A percentile compares a stretch with the other conserved stretches of the same genome.
These are phyloP conservation scores for Turdus rufiventris DNA, from an alignment of 2,113 vertebrate species.

Conservation along the genomic window DNA sequence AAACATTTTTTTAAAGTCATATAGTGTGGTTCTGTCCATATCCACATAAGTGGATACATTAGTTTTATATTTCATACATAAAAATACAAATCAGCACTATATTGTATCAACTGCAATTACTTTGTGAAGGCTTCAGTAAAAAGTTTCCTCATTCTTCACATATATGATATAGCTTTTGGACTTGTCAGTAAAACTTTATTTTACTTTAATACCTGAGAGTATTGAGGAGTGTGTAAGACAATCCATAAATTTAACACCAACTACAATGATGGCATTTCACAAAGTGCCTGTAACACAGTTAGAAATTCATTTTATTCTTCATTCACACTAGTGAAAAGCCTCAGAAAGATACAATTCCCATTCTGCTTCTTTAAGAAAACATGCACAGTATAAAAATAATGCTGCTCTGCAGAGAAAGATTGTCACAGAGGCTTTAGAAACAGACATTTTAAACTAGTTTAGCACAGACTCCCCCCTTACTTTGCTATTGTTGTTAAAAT, in stretches of 20 bases:
- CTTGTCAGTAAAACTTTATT: background rate
- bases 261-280: background rate
- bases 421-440: background rate
- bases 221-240: background rate
- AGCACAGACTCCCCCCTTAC: background rate
- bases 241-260: background rate
- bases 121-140: background rate
- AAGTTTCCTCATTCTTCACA: background rate
- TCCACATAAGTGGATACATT: background rate
- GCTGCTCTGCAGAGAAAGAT: background rate
- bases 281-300: background rate
- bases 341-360: background rate
- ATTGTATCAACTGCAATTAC: background rate
- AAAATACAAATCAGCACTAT: background rate
- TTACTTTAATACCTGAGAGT: conserved; percentile 41
- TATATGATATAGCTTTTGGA: background rate
- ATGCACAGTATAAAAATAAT: conserved; percentile 29
- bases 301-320: background rate
- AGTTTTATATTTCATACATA: background rate
- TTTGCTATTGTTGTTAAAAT: background rate
- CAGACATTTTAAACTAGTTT: background rate
- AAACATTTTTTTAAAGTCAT: background rate
- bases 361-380: background rate
- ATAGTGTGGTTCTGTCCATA: background rate
- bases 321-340: background rate